A percentile compares a stretch with the other conserved stretches of the same genome.
Evolutionary conservation across 2,113 vertebrate species (phyloP).

Genomic region (Aepyceros melampus): DNA sequence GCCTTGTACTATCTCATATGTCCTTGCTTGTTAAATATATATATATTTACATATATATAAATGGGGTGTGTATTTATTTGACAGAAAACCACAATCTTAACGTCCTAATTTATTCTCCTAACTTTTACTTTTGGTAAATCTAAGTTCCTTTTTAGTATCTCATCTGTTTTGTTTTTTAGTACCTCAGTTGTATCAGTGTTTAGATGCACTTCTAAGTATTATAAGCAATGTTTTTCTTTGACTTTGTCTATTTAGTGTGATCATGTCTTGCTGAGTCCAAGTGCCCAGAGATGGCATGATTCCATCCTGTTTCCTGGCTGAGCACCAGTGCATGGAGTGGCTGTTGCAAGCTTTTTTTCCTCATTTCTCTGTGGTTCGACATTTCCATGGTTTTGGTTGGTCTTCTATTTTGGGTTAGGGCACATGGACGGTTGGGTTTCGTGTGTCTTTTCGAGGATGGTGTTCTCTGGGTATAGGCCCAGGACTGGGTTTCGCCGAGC

Average conservation of each 20-base stretch:
- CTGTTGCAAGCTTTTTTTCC: background rate
- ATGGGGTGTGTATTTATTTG: background rate
- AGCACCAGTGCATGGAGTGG: background rate
- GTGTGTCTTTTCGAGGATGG: background rate
- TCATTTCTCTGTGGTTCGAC: background rate
- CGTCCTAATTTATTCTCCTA: background rate
- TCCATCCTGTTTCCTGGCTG: background rate
- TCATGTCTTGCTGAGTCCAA: background rate
- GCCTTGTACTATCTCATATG: background rate
- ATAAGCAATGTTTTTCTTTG: background rate
- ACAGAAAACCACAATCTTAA: background rate
- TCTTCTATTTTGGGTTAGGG: background rate
- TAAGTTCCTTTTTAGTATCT: background rate
- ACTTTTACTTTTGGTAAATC: background rate
- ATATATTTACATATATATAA: background rate
- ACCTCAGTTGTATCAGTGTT: background rate
- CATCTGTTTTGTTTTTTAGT: background rate
- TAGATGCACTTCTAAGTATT: background rate
- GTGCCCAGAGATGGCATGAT: background rate
- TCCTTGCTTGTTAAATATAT: background rate
- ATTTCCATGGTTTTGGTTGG: background rate
- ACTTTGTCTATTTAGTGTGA: background rate
- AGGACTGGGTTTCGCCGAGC: background rate
- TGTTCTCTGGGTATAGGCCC: background rate
- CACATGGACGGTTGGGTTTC: background rate